These are phyloP conservation scores for Thamnophis elegans DNA, from an alignment of 2,797 vertebrate species.

Conservation along the genomic window DNA sequence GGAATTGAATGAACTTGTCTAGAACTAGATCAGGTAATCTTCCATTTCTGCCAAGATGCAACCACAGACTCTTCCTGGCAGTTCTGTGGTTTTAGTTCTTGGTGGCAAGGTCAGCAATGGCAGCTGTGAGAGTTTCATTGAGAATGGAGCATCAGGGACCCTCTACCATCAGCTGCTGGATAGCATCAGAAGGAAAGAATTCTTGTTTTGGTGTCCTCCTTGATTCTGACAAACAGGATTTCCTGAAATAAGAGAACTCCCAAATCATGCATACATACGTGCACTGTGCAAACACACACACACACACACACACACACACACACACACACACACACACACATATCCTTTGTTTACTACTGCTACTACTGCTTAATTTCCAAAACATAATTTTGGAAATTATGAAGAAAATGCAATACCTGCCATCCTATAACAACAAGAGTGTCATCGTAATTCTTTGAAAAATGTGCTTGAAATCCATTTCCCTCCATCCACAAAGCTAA, in stretches of 20 bases:
- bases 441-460: background rate
- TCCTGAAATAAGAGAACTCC: background rate
- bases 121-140: background rate
- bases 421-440: background rate
- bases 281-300: background rate
- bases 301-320: background rate
- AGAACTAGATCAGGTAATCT: background rate
- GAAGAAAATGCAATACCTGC: background rate
- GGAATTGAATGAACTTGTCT: background rate
- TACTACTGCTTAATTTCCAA: background rate
- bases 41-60: background rate
- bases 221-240: background rate
- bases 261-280: background rate
- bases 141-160: background rate
- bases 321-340: background rate
- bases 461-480: background rate
- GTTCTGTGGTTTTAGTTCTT: background rate
- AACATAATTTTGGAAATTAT: background rate
- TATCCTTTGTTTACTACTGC: background rate
- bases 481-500: too few species aligned
- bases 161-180: background rate
- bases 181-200: background rate
- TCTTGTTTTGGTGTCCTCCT: background rate
- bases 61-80: background rate
- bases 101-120: background rate